Evolutionary conservation across 2,113 vertebrate genomes (phyloP).

Genomic region (Heteronetta atricapilla): DNA sequence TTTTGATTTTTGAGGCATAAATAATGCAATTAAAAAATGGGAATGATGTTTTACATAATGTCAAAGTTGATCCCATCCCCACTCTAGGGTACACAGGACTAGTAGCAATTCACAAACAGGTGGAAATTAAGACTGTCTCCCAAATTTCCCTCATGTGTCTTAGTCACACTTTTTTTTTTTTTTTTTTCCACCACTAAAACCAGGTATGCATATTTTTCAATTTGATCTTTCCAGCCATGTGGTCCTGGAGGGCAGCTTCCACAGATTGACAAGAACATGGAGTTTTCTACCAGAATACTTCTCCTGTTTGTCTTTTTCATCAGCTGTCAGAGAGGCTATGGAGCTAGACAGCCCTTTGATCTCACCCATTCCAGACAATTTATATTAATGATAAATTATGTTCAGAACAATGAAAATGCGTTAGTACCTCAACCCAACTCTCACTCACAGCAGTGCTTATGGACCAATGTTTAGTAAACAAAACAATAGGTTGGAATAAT

Average conservation of each 20-base stretch:
- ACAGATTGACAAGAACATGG: neutral
- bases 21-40: neutral
- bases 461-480: neutral
- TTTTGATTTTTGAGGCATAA: neutral
- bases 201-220: too few species aligned
- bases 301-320: neutral
- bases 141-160: neutral
- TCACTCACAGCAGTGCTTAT: neutral
- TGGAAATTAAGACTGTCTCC: neutral
- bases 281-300: neutral
- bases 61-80: neutral
- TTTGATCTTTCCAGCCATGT: too few species aligned
- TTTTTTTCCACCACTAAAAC: neutral
- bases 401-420: neutral
- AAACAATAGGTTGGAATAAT: accelerated
- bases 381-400: neutral
- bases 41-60: neutral
- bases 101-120: neutral
- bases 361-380: neutral
- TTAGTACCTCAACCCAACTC: neutral
- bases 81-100: neutral
- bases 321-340: accelerated
- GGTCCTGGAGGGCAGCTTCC: accelerated
- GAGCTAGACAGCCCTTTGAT: neutral
- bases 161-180: neutral